These are phyloP conservation scores for Pseudococcus longispinus DNA, from an alignment of 2,888 invertebrate species.

Conservation along the genomic window DNA sequence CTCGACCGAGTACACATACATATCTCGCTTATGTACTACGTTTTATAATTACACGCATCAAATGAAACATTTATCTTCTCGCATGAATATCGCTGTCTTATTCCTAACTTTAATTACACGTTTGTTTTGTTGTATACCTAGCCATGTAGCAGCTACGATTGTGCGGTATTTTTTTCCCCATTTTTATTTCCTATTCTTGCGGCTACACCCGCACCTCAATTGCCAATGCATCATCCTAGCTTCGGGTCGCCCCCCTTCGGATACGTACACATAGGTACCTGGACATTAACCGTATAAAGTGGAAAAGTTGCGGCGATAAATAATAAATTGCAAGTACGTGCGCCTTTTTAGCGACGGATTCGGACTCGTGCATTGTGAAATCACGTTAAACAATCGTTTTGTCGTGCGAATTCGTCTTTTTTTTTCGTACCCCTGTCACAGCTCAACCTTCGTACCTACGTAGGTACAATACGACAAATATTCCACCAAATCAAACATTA, in stretches of 20 bases:
- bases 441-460: neutral
- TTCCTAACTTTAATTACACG: neutral
- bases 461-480: neutral
- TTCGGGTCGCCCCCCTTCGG: neutral
- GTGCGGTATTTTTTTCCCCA: neutral
- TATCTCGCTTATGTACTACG: neutral
- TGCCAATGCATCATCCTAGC: neutral
- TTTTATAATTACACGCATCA: constrained; percentile 5
- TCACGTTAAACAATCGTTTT: constrained; percentile 9
- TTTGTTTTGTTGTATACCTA: neutral
- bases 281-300: neutral
- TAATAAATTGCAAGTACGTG: neutral
- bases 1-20: neutral
- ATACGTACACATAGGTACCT: too few relatives aligned
- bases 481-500: constrained; percentile 3
- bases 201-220: too few relatives aligned
- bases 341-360: neutral
- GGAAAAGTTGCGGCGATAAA: neutral
- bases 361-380: neutral
- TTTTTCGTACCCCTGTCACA: neutral
- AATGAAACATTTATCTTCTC: neutral
- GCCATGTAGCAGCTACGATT: too few relatives aligned
- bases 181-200: neutral
- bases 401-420: neutral
- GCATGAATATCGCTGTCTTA: neutral